A percentile compares a stretch with the other conserved stretches of the same genome.
phyloP scores from a whole-genome alignment of 2,888 invertebrate genomes.

The Timandra comae region DNA sequence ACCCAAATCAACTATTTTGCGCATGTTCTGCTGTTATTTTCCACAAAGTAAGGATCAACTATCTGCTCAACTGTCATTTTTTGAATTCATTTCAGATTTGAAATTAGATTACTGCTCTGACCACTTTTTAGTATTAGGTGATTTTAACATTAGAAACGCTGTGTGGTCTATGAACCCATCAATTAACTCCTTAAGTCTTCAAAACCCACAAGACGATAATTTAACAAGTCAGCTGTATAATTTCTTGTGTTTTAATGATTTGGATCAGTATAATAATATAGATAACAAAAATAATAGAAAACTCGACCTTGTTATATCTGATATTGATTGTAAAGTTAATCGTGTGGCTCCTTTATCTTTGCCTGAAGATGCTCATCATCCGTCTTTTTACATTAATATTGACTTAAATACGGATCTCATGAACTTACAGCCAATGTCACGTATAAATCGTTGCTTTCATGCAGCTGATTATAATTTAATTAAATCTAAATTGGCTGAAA shows the following conservation, averaged over 20 bases:
- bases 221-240: neutral
- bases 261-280: slow-evolving; percentile 3
- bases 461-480: slow-evolving; percentile 2
- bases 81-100: no score
- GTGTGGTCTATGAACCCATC: neutral
- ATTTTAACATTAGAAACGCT: slow-evolving; percentile 10
- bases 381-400: slow-evolving; percentile 1
- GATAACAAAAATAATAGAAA: slow-evolving; percentile 2
- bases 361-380: slow-evolving; percentile 5
- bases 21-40: neutral
- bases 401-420: slow-evolving; percentile 3
- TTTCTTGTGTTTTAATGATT: neutral
- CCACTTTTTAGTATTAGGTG: slow-evolving; percentile 1
- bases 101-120: slow-evolving; percentile 1
- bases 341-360: slow-evolving; percentile 1
- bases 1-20: no score
- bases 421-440: neutral
- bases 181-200: neutral
- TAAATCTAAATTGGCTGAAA: neutral
- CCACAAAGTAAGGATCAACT: slow-evolving; percentile 1
- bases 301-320: slow-evolving; percentile 4
- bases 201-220: neutral
- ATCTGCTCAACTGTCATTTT: slow-evolving; percentile 2
- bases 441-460: slow-evolving; percentile 1
- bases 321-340: slow-evolving; percentile 3